Evolutionary conservation across 2,113 vertebrate genomes (phyloP).

Genomic region (Poicephalus meyeri): DNA sequence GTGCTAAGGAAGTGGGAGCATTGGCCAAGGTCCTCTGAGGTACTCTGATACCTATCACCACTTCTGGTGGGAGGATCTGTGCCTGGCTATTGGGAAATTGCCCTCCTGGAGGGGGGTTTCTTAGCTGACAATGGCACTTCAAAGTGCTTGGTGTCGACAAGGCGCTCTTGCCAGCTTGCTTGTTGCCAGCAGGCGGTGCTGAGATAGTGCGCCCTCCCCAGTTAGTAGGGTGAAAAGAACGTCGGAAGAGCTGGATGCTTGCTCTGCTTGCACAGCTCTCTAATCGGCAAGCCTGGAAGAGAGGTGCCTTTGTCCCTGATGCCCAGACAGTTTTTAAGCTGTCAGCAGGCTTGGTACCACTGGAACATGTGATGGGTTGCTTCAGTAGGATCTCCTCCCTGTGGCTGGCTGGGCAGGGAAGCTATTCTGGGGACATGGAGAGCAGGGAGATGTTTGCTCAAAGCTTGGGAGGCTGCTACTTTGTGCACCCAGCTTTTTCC

Average conservation of each 20-base stretch:
- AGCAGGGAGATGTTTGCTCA: accelerated
- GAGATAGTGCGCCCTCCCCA: background rate
- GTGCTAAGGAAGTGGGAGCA: background rate
- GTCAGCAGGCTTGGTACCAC: background rate
- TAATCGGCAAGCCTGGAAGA: background rate
- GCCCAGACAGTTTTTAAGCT: background rate
- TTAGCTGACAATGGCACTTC: background rate
- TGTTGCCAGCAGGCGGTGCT: background rate
- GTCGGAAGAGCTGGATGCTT: background rate
- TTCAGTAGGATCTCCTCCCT: background rate
- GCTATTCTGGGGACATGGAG: background rate
- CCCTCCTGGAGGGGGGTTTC: background rate
- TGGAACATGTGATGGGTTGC: no score
- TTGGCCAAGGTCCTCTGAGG: background rate
- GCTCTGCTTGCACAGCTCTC: background rate
- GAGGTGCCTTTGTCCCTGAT: accelerated
- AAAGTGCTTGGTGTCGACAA: background rate
- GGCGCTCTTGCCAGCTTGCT: background rate
- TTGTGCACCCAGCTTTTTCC: background rate
- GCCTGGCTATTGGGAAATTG: accelerated
- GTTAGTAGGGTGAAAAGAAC: background rate
- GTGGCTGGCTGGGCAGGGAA: accelerated
- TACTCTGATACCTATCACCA: background rate
- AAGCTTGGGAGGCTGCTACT: background rate
- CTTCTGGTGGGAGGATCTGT: background rate